phyloP scores from a whole-genome alignment of 2,113 vertebrate genomes.

The Heloderma charlesbogerti region DNA sequence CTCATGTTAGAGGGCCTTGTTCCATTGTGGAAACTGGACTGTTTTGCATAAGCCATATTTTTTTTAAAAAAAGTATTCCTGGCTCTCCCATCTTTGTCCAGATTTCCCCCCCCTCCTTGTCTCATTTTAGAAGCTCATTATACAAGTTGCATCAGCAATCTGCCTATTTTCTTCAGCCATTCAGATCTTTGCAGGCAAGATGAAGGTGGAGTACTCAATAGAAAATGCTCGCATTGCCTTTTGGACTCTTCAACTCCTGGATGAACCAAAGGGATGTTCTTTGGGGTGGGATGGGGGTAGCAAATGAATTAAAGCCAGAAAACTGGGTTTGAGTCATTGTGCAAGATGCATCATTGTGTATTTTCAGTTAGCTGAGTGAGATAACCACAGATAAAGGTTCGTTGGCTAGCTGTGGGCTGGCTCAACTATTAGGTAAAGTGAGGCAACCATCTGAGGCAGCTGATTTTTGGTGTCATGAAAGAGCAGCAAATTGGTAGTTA shows the following conservation, averaged over 20 bases:
- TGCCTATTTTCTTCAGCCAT: neutral
- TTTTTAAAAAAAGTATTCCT: neutral
- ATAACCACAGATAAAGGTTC: neutral
- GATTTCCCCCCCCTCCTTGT: neutral
- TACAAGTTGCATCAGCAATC: accelerated
- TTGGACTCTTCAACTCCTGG: neutral
- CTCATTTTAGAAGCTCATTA: neutral
- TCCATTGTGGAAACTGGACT: neutral
- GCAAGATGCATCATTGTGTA: neutral
- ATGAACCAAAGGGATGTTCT: neutral
- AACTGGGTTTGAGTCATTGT: neutral
- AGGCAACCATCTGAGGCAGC: no score
- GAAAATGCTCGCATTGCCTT: neutral
- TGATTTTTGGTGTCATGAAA: neutral
- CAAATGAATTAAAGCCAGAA: neutral
- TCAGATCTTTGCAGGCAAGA: neutral
- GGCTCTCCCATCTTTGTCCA: neutral
- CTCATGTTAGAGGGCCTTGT: neutral
- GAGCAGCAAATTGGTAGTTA: neutral
- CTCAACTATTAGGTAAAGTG: no score
- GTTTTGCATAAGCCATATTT: neutral
- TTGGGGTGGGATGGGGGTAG: neutral
- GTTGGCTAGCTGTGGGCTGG: neutral
- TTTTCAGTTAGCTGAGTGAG: neutral
- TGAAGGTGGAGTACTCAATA: neutral